Base-by-base conservation (phyloP, 2,113 vertebrate species). In the Setophaga coronata region DNA sequence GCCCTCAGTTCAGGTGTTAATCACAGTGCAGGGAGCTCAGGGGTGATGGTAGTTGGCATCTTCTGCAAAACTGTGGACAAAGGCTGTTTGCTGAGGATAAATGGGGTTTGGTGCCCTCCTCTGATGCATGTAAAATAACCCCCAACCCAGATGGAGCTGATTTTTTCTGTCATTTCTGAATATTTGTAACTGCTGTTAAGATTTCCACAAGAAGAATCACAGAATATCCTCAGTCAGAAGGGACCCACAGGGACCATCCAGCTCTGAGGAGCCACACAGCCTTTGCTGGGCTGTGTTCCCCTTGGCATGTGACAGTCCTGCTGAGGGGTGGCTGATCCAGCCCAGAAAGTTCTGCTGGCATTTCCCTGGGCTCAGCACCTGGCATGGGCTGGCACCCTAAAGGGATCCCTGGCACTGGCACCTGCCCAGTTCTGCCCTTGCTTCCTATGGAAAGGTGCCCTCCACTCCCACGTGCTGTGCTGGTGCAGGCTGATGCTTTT, bases 321-420 rank as follows among this genome's bases (percentile, higher is more conserved):
- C 3, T 2, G 47, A 43, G 43, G 70, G 10, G 21, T 10, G 25
- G 45, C 33, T 43, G 5, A 24, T 17, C 26, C 48, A 87, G 64
- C 82, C 65, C 1, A 1, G 42, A 7, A 28, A n/a, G 58, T 24
- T 29, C 29, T 56, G 60, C 69, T 56, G 70, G n/a, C 58, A 13
- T 29, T 42, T 38, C 62, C 36, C 38, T 31, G 61, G 38, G 62
- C 42, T 61, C 24, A 24, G 87, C 42, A 3, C 3, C 36, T 43
- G 64, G 24, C 53, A 34, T 0, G 1, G 43, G 6, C 54, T 57
- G 23, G 47, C 24, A 9, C 28, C 48, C 20, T 1, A 2, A 28
- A 0, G 1, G 21, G 34, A 29, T 20, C 28, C 58, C 51, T 25
- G 74, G 62, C 43, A 13, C 64, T 20, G 7, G 1, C 8, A 33